Evolutionary conservation across 2,888 invertebrate genomes (phyloP), one percentile per base, ranked within the genome.

Genomic region (Aphidoletes aphidimyza): DNA sequence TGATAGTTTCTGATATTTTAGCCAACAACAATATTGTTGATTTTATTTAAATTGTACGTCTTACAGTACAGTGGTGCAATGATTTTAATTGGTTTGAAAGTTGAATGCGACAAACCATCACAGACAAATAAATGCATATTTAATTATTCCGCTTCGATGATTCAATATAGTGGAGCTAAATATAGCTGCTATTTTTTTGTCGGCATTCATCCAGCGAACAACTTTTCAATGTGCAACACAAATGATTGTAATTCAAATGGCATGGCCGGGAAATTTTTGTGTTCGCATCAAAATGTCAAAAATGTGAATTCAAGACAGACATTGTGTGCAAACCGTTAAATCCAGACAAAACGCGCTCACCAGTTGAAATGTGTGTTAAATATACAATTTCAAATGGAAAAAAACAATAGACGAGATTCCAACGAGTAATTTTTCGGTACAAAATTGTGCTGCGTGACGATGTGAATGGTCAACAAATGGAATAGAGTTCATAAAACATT

Each of bases 401-500:
- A 69, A 69, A 69, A 69, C 30, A 69, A 69, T 54, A 3, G 54
- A 69, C 1, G 9, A 30, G 42, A 42, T 9, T 69, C 30, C 69
- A 69, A 69, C 69, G n/a, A 69, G 14, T 69, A 14, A 69, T 30
- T 69, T 69, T 69, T 69, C 69, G 34, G 69, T 69, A 17, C n/a
- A 30, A 30, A 30, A 30, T n/a, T 34, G 30, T 11, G 69, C 30
- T 30, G 11, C 69, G 30, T 69, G 69, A 69, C 69, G 30, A 69
- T 69, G 6, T 5, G 6, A 30, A 69, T 69, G 30, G 69, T 30
- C 69, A 69, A 14, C 26, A 69, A n/a, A 9, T 69, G 30, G 3
- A 30, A 69, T 2, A 30, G 1, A 30, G 69, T 69, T 69, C 69
- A 69, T 14, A 30, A 30, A 9, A 69, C 11, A 30, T 14, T 30